A percentile compares a stretch with the other conserved stretches of the same genome.
phyloP scores from a whole-genome alignment of 2,113 vertebrate genomes.

The Mesitornis unicolor region DNA sequence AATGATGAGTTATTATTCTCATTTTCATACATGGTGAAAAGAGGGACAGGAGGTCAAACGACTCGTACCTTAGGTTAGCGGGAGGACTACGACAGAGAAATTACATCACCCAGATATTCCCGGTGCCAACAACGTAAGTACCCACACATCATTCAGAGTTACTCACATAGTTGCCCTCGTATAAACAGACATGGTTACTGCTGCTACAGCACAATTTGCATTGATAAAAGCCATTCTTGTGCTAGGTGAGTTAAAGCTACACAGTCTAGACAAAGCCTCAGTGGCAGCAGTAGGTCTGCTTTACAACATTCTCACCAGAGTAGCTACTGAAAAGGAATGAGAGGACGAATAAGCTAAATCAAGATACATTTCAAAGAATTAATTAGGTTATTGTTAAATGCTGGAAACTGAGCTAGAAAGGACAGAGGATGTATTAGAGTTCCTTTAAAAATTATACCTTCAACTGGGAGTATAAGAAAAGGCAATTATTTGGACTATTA shows the following conservation, averaged over 20 bases:
- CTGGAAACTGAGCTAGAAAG: background rate
- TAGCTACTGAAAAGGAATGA: background rate
- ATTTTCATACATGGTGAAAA: background rate
- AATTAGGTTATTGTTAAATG: background rate
- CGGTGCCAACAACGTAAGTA: background rate
- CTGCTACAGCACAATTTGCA: background rate
- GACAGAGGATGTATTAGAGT: background rate
- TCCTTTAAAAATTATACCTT: background rate
- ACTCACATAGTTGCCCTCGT: background rate
- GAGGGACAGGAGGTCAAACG: conserved; percentile 4
- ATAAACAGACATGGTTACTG: background rate
- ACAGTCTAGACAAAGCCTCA: background rate
- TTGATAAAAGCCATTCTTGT: background rate
- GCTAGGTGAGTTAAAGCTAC: background rate
- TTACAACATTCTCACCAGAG: background rate
- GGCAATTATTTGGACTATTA: background rate
- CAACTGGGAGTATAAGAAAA: background rate
- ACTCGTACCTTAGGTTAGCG: background rate
- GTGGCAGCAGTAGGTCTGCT: background rate
- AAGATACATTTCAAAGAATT: background rate
- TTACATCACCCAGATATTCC: background rate
- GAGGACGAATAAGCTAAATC: background rate
- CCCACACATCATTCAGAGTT: background rate
- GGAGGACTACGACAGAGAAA: background rate
- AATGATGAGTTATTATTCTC: conserved; percentile 23